Base-by-base conservation (phyloP, 2,888 invertebrate species). In the Cryptocephalus moraei region DNA sequence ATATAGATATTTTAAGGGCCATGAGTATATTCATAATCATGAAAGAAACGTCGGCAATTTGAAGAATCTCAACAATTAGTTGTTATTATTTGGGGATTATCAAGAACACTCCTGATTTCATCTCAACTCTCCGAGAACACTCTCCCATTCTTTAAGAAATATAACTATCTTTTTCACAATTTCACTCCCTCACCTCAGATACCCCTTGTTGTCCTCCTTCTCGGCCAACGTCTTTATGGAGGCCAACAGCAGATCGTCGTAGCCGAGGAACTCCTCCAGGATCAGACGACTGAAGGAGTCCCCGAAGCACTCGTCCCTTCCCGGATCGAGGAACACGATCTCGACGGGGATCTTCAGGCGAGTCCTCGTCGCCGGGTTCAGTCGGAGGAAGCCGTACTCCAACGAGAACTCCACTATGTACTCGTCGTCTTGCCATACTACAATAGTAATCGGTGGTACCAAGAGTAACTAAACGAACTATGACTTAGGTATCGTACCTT, bases 331-430 rank as follows among this genome's bases (percentile, higher is more conserved):
- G 12, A 86, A 84, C 9, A 89, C 86, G 11, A 90, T 85, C 65
- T 86, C 83, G 1, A 96, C 93, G 0, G 95, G 91, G 56, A 99
- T 93, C 66, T 91, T 90, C 32, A 96, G 77, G 38, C 85, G 80
- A 48, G 88, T 82, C 8, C 99, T 78, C 0, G 93, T 90, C 44
- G 82, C 81, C 0, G 91, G 86, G 3, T 91, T 91, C 6, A 99
- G 74, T 0, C 97, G 81, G 32, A 99, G 75, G 67, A 96, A 91
- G 0, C 99, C 99, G 69, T 97, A 96, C 69, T 99, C 95, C 56
- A 97, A 73, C 0, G 97, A 91, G 74, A 97, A 99, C 70, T 99
- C 99, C 2, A 97, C 88, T 42, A 97, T 95, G 68, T 96, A 96
- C 64, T 92, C 90, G 62, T 95, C 93, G 61, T 91, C 91, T 67